These are phyloP conservation scores for Aurelia aurita DNA, from an alignment of 30 jellyfish, hydroid and myxozoan species.

Conservation along the genomic window DNA sequence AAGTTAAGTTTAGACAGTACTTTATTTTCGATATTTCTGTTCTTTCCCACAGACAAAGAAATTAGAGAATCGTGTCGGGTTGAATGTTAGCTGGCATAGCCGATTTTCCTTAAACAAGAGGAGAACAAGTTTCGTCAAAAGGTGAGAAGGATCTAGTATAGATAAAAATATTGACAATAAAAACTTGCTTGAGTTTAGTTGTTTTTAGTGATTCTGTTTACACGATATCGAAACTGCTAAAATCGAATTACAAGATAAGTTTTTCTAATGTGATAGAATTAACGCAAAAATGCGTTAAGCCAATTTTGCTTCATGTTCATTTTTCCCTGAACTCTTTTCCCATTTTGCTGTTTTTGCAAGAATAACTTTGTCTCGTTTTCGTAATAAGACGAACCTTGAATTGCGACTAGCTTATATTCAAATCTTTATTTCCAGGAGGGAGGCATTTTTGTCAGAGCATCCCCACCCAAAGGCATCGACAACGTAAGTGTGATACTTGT, in stretches of 20 bases:
- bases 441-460: background rate
- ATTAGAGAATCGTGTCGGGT: too few relatives aligned
- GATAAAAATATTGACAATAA: too few relatives aligned
- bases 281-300: too few relatives aligned
- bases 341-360: too few relatives aligned
- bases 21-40: background rate
- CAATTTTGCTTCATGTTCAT: too few relatives aligned
- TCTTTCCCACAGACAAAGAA: background rate
- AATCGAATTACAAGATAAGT: too few relatives aligned
- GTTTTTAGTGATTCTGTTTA: background rate
- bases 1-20: too few relatives aligned
- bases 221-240: background rate
- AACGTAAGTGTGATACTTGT: too few relatives aligned
- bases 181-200: too few relatives aligned
- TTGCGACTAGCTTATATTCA: background rate
- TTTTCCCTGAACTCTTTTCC: too few relatives aligned
- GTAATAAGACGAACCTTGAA: background rate
- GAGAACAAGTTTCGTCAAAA: background rate
- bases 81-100: background rate
- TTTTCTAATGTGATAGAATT: too few relatives aligned
- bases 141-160: background rate
- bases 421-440: background rate
- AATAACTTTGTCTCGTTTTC: background rate
- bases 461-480: too few relatives aligned
- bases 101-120: background rate